Evolutionary conservation across 2,888 invertebrate species (phyloP).

Genomic region (Lumbricus terrestris): DNA sequence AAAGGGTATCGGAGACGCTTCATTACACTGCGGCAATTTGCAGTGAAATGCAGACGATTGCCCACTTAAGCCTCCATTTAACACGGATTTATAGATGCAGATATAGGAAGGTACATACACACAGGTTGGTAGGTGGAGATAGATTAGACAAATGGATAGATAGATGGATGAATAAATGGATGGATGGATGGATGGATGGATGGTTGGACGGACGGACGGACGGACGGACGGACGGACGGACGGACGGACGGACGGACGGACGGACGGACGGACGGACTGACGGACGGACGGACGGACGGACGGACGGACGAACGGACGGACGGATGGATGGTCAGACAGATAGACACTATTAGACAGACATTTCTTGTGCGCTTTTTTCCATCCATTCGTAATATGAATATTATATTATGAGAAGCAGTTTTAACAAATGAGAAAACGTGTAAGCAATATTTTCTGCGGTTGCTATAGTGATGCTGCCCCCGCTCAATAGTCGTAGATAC

Average conservation of each 20-base stretch:
- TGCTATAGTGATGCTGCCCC: too few relatives aligned
- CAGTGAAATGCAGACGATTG: neutral
- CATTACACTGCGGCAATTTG: neutral
- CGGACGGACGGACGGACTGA: neutral
- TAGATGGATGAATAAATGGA: slow-evolving; percentile 9
- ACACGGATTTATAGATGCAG: neutral
- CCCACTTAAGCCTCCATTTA: neutral
- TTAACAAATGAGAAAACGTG: too few relatives aligned
- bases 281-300: too few relatives aligned
- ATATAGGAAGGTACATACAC: neutral
- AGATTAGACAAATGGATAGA: neutral
- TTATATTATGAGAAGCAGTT: too few relatives aligned
- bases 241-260: neutral
- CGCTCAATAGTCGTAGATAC: too few relatives aligned
- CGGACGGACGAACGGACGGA: too few relatives aligned
- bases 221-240: neutral
- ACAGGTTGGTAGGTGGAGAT: neutral
- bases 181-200: neutral
- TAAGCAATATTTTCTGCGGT: too few relatives aligned
- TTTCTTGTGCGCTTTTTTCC: too few relatives aligned
- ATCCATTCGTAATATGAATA: too few relatives aligned
- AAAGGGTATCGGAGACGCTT: neutral
- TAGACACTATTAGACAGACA: too few relatives aligned
- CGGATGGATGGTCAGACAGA: too few relatives aligned
- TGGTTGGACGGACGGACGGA: neutral